These are phyloP conservation scores for Caenorhabditis remanei DNA, from an alignment of 1,140 invertebrate genomes.

Conservation along the genomic window DNA sequence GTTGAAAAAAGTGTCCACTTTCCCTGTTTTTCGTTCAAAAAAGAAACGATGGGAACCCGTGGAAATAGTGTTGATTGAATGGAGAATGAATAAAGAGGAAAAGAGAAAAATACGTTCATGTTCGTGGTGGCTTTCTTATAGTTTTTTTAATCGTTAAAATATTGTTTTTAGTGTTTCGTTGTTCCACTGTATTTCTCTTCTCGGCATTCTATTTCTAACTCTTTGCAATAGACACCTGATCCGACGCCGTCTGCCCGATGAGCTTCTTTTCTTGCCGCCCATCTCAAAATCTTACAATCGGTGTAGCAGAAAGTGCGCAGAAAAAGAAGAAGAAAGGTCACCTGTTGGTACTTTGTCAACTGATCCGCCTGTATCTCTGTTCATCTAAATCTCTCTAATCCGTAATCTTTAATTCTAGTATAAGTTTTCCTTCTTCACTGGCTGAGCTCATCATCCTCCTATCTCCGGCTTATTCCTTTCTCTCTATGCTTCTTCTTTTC, in stretches of 20 bases:
- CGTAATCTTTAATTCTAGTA: slow-evolving; percentile 14
- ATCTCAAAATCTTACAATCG: not conserved
- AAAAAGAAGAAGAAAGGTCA: not conserved
- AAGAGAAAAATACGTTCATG: slow-evolving; percentile 11
- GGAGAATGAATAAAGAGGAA: not conserved
- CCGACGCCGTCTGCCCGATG: not conserved
- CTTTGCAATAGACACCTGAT: not conserved
- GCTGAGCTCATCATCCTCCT: slow-evolving; percentile 3
- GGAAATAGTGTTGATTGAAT: slow-evolving; percentile 1
- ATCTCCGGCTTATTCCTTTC: not conserved
- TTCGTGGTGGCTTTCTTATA: slow-evolving; percentile 24
- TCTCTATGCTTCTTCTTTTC: slow-evolving; percentile 3
- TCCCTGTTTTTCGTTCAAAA: not conserved
- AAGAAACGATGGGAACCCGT: not conserved
- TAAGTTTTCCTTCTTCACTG: slow-evolving; percentile 12
- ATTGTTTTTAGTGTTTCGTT: not conserved
- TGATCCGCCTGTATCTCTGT: not conserved
- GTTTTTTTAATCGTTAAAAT: not conserved
- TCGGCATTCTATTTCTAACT: not conserved
- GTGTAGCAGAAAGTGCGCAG: slow-evolving; percentile 13
- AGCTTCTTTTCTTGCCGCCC: not conserved
- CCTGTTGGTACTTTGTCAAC: not conserved
- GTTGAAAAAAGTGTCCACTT: not conserved
- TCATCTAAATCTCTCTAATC: slow-evolving; percentile 42
- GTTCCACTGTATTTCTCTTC: not conserved